Evolutionary conservation across 2,113 vertebrate genomes (phyloP).

Genomic region (Chaetops frenatus): DNA sequence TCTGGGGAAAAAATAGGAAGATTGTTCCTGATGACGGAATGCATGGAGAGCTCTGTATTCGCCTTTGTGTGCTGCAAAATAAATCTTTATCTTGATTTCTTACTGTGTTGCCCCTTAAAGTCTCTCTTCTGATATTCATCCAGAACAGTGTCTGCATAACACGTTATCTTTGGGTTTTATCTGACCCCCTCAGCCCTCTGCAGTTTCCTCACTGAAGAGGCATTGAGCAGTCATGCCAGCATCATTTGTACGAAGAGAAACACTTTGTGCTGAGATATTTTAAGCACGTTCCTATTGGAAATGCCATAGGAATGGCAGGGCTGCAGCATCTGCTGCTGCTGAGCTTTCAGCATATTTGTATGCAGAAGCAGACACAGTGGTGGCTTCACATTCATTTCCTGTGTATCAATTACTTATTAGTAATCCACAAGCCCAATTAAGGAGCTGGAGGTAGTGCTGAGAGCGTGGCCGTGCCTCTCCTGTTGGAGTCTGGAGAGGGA

Average conservation of each 20-base stretch:
- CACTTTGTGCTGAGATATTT: not conserved
- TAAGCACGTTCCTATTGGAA: constrained; percentile 13
- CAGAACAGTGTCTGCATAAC: not conserved
- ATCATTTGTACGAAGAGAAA: not conserved
- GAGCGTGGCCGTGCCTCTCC: not conserved
- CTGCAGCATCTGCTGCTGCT: not conserved
- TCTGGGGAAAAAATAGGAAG: constrained; percentile 25
- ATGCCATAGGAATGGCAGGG: constrained; percentile 15
- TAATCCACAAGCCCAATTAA: not conserved
- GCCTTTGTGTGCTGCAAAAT: not conserved
- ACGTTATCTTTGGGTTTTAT: not conserved
- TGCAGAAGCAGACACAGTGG: not conserved
- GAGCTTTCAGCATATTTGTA: constrained; percentile 38
- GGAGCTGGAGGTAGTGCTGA: not conserved
- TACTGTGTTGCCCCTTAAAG: not conserved
- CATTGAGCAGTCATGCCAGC: not conserved
- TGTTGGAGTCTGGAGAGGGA: not conserved
- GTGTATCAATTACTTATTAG: constrained; percentile 39
- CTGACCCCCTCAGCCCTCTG: not conserved
- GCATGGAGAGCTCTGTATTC: not conserved
- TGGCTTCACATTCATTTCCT: constrained; percentile 34
- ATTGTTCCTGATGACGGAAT: not conserved
- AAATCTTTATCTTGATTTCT: constrained; percentile 31
- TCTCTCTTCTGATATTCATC: not conserved
- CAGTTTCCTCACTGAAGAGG: not conserved